Evolutionary conservation across 2,113 vertebrate species (phyloP), one percentile per base, ranked within the genome.

Genomic region (Xenopus tropicalis): DNA sequence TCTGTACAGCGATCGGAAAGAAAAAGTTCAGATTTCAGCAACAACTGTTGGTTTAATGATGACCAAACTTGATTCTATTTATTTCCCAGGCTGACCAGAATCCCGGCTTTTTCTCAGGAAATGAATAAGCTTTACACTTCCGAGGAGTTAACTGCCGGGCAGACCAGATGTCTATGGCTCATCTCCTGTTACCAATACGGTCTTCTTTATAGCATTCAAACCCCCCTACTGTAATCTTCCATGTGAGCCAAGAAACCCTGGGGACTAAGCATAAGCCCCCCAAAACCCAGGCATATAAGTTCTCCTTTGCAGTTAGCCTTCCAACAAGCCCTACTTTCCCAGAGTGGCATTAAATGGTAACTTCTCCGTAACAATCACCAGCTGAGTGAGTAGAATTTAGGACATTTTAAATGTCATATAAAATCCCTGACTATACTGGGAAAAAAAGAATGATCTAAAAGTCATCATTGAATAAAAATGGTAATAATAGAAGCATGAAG

Each of bases 91-190:
- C 21, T 37, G 56, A 69, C n/a, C 42, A 17, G 54, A 69, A 67
- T 56, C 19, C 11, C 19, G n/a, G 46, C 66, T 43, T 11, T n/a
- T 75, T 42, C 66, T 56, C 73, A 69, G 73, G 73, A 75, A 75
- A 75, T 75, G 66, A 75, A 62, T 43, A 46, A 43, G 73, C 69
- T 75, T 74, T 74, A 74, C 72, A 74, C 66, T 75, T 69, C 66
- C 66, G 61, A 69, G 73, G 73, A 75, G 66, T 62, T 75, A 75
- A 67, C 59, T 62, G 59, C 58, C 69, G 66, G 25, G 25, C 48
- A 69, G 66, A 75, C 66, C 73, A 75, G 73, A 75, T 75, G 73
- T 44, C 29, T 63, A 58, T 20, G 17, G 43, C 46, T 56, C 66
- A 23, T 62, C 73, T 75, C 73, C 44, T 23, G 66, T 75, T 75